A percentile compares a stretch with the other conserved stretches of the same genome.
Evolutionary conservation across 1,140 invertebrate species (phyloP).

Genomic region (Orchesella cincta): DNA sequence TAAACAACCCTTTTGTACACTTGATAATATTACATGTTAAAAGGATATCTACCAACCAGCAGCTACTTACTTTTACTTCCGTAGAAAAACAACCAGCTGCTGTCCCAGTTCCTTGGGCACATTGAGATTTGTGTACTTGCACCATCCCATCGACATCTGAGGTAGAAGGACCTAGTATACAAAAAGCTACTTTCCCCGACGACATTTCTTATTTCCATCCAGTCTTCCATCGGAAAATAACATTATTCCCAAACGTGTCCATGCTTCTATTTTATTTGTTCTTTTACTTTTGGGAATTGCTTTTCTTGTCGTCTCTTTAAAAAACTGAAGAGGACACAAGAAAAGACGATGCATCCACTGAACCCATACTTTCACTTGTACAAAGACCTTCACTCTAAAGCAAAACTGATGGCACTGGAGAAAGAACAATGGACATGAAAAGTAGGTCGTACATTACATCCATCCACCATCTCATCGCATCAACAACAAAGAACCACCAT

Average conservation of each 20-base stretch:
- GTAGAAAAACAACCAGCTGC: too few relatives aligned
- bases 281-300: not conserved
- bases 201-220: too few relatives aligned
- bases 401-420: constrained; percentile 8
- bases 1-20: too few relatives aligned
- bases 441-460: constrained; percentile 19
- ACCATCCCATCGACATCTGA: too few relatives aligned
- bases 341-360: not conserved
- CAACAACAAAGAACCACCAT: not conserved
- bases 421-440: not conserved
- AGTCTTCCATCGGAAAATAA: constrained; percentile 16
- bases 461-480: not conserved
- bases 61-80: too few relatives aligned
- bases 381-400: constrained; percentile 7
- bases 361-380: not conserved
- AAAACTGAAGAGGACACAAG: not conserved
- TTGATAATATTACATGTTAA: too few relatives aligned
- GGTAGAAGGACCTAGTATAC: too few relatives aligned
- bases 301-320: not conserved
- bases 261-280: constrained; percentile 10
- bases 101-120: too few relatives aligned
- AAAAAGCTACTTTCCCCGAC: too few relatives aligned
- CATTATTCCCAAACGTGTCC: constrained; percentile 19
- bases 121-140: too few relatives aligned
- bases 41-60: too few relatives aligned